Evolutionary conservation across 2,888 invertebrate species (phyloP), one percentile per base, ranked within the genome.

Genomic region (Synanthedon andrenaeformis): DNA sequence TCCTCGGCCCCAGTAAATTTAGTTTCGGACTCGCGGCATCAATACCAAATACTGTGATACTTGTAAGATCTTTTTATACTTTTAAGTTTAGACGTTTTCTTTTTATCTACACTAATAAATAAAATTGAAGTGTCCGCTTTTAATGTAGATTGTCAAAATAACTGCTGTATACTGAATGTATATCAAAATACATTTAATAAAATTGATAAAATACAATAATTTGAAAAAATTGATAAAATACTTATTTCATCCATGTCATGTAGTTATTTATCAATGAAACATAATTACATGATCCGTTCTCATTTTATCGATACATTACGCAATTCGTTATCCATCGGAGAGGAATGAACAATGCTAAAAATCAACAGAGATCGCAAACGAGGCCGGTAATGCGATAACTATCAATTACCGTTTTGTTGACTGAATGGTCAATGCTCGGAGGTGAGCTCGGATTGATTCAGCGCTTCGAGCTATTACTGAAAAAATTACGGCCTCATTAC

Each of bases 361-460:
- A 71, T 66, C 64, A 70, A 68, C 65, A 70, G 63, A 57, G 61
- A 58, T 62, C 67, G 62, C 64, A 75, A 78, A 78, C 74, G 78
- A 76, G 72, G 69, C 62, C 62, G 62, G 65, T 73, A 74, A 77
- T 67, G 59, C 67, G 70, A 76, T 76, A 75, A 74, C 74, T 70
- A 71, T 77, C 69, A 74, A 78, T 78, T 77, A 74, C 71, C 70
- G 65, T 66, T 67, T 70, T 72, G 69, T 70, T 71, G 74, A 78
- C 74, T 72, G 69, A 74, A 76, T 74, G 72, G 76, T 74, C 74
- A 74, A 67, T 64, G 35, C 35, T 35, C 35, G 35, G 35, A 58
- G 51, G 53, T 50, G 53, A 35, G 55, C 53, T 55, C 54, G 53
- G 53, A 35, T 35, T 35, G 35, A 35, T 35, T 10, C 35, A 35